A percentile compares a stretch with the other conserved stretches of the same genome.
Evolutionary conservation across 2,888 invertebrate species (phyloP).

Genomic region (Baccha elongata): DNA sequence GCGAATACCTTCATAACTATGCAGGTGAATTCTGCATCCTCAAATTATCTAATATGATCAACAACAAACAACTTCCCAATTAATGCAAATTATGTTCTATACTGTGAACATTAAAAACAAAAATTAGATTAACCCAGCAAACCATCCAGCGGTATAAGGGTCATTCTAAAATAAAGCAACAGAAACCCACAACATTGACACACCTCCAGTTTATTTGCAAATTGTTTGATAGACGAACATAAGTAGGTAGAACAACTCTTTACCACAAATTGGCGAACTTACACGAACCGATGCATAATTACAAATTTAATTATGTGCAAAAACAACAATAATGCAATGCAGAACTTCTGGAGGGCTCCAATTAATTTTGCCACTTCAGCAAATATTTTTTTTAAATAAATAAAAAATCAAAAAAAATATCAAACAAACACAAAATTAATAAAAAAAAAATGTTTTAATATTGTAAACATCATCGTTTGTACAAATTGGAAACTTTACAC

Average conservation of each 20-base stretch:
- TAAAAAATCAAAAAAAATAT: slow-evolving; percentile 1
- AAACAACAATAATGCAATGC: too few relatives aligned
- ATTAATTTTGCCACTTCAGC: slow-evolving; percentile 29
- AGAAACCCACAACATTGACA: neutral
- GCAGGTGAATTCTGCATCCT: too few relatives aligned
- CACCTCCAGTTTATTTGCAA: neutral
- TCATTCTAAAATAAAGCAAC: too few relatives aligned
- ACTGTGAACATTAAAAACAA: neutral
- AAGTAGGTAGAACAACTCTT: neutral
- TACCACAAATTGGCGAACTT: slow-evolving; percentile 1
- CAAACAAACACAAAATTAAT: neutral
- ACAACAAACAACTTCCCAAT: neutral
- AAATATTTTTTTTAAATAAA: neutral
- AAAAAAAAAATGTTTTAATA: slow-evolving; percentile 41
- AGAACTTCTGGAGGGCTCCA: neutral
- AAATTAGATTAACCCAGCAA: neutral
- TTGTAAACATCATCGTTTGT: slow-evolving; percentile 61
- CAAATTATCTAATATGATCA: neutral
- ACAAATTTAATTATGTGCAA: slow-evolving; percentile 14
- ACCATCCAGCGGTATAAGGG: neutral
- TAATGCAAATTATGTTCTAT: neutral
- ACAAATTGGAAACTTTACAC: slow-evolving; percentile 57
- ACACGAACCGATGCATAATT: slow-evolving; percentile 7
- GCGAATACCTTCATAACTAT: too few relatives aligned
- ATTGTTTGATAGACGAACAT: neutral